These are phyloP conservation scores for Machaerirhynchus nigripectus DNA, from an alignment of 2,113 vertebrate species.

Conservation along the genomic window DNA sequence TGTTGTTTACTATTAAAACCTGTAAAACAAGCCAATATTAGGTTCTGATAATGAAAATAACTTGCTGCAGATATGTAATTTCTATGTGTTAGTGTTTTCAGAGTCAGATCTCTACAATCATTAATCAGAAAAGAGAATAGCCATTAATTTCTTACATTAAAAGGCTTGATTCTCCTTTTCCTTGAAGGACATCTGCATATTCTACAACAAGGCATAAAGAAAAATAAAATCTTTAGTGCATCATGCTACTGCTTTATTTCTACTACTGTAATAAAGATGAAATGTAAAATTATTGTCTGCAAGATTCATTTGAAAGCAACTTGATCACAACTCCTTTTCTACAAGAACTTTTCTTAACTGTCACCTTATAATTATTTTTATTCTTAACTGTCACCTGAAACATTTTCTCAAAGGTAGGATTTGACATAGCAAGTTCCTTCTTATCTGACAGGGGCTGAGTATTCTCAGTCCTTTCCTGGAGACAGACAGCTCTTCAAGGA, in stretches of 20 bases:
- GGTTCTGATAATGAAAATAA: neutral
- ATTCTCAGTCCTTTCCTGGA: neutral
- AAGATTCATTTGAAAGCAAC: neutral
- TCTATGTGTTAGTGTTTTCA: neutral
- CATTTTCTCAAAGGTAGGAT: neutral
- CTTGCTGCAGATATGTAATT: neutral
- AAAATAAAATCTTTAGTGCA: neutral
- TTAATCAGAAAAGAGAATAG: neutral
- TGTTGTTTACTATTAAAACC: neutral
- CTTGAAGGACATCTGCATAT: neutral
- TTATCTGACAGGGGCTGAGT: neutral
- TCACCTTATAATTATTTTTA: neutral
- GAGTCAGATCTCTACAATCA: neutral
- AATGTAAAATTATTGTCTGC: neutral
- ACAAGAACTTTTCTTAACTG: neutral
- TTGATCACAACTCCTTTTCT: neutral
- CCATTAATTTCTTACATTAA: neutral
- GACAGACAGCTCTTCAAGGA: neutral
- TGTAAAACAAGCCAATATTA: neutral
- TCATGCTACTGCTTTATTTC: neutral
- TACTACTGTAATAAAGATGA: neutral
- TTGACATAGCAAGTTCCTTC: neutral
- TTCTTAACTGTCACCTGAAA: neutral
- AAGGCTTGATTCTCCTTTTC: neutral
- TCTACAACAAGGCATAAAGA: neutral